A percentile compares a stretch with the other conserved stretches of the same genome.
Conservation (phyloP, 2,113 vertebrate species). For the Columbina picui region DNA sequence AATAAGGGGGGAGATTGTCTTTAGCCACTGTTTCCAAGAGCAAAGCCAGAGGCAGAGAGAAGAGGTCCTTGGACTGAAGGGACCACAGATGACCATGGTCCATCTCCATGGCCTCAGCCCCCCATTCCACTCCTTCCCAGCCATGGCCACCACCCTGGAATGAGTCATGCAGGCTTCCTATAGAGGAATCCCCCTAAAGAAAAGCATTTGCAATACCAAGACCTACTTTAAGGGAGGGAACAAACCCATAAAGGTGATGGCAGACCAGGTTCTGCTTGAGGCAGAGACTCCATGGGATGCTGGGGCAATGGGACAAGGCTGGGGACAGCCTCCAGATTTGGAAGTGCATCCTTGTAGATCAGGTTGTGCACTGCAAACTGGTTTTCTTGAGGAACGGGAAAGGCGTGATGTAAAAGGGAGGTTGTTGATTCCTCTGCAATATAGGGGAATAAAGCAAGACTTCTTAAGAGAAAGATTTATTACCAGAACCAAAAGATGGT, state of each 20-base stretch:
- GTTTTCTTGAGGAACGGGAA: background rate
- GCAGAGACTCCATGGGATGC: background rate
- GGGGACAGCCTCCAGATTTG: background rate
- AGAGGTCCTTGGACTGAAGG: background rate
- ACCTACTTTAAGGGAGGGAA: background rate
- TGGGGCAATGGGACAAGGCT: background rate
- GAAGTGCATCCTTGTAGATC: background rate
- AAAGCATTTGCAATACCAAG: accelerated
- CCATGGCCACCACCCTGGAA: background rate
- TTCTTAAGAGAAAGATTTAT: background rate
- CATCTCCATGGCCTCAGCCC: background rate
- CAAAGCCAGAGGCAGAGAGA: background rate
- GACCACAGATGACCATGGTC: accelerated
- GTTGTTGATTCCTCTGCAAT: background rate
- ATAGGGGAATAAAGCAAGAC: background rate
- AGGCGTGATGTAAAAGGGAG: background rate
- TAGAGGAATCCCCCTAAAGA: accelerated
- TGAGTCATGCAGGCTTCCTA: accelerated
- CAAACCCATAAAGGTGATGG: accelerated
- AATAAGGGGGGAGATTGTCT: background rate
- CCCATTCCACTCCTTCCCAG: background rate
- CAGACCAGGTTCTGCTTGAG: background rate
- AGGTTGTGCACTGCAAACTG: background rate
- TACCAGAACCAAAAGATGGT: background rate
- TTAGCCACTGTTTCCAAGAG: background rate